phyloP scores from a whole-genome alignment of 2,797 vertebrate species.

The Emydoidea blandingii region DNA sequence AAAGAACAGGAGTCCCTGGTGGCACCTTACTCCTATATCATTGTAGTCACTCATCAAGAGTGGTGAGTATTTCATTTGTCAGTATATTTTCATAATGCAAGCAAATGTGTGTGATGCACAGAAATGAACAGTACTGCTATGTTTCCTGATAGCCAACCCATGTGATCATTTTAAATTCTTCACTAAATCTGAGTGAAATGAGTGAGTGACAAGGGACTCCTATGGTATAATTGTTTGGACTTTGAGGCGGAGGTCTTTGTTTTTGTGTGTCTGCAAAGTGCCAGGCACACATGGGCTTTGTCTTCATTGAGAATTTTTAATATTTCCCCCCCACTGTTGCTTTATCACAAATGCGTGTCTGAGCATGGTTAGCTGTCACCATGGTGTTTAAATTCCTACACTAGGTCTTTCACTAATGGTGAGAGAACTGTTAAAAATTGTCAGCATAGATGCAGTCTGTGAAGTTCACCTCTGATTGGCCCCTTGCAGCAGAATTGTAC shows the following conservation, averaged over 20 bases:
- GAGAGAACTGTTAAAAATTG: not conserved
- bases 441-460: not conserved
- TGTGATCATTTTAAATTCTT: slow-evolving; percentile 58
- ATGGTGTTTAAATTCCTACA: not conserved
- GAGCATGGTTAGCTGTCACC: not conserved
- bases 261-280: slow-evolving; percentile 25
- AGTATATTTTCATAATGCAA: slow-evolving; percentile 71
- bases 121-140: slow-evolving; percentile 42
- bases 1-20: too few species aligned
- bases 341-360: not conserved
- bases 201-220: slow-evolving; percentile 53
- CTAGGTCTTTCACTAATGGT: not conserved
- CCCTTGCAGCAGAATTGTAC: not conserved
- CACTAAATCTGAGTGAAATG: slow-evolving; percentile 43
- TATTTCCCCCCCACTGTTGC: accelerated
- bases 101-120: slow-evolving; percentile 60
- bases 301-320: slow-evolving; percentile 2
- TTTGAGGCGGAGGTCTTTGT: slow-evolving; percentile 44
- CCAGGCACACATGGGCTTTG: slow-evolving; percentile 10
- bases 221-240: slow-evolving; percentile 13
- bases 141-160: slow-evolving; percentile 39
- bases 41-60: slow-evolving; percentile 40
- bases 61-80: slow-evolving; percentile 68
- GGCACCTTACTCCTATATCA: too few species aligned
- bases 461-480: not conserved